These are phyloP conservation scores for Acholoe squamosa DNA, from an alignment of 2,888 invertebrate species.

Conservation along the genomic window DNA sequence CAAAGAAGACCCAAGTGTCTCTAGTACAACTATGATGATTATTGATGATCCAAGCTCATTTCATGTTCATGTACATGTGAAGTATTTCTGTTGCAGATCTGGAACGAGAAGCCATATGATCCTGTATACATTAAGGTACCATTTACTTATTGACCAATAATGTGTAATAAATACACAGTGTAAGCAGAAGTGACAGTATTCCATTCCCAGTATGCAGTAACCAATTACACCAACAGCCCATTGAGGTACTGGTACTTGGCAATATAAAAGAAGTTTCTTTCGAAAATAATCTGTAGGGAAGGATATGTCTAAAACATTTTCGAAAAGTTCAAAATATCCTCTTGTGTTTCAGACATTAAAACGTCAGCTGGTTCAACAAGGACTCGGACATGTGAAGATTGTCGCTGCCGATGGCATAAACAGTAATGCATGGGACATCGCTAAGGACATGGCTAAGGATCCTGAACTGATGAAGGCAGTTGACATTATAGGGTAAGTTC, in stretches of 20 bases:
- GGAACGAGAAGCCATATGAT: conserved; percentile 78
- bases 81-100: conserved; percentile 71
- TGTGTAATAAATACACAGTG: not conserved
- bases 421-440: conserved; percentile 68
- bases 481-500: conserved; percentile 80
- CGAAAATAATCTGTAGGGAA: too few relatives aligned
- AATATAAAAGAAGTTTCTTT: too few relatives aligned
- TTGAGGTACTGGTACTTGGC: too few relatives aligned
- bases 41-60: too few relatives aligned
- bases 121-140: conserved; percentile 73
- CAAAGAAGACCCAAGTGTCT: too few relatives aligned
- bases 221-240: too few relatives aligned
- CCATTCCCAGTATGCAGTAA: too few relatives aligned
- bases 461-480: conserved; percentile 75
- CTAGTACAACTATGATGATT: too few relatives aligned
- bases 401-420: conserved; percentile 79
- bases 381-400: conserved; percentile 77
- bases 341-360: conserved; percentile 75
- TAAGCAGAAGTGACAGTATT: too few relatives aligned
- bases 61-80: too few relatives aligned
- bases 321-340: not conserved
- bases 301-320: too few relatives aligned
- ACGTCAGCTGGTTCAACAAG: conserved; percentile 73
- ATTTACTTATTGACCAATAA: not conserved
- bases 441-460: conserved; percentile 75